Conservation (phyloP, 2,113 vertebrate genomes). For the Mesitornis unicolor region DNA sequence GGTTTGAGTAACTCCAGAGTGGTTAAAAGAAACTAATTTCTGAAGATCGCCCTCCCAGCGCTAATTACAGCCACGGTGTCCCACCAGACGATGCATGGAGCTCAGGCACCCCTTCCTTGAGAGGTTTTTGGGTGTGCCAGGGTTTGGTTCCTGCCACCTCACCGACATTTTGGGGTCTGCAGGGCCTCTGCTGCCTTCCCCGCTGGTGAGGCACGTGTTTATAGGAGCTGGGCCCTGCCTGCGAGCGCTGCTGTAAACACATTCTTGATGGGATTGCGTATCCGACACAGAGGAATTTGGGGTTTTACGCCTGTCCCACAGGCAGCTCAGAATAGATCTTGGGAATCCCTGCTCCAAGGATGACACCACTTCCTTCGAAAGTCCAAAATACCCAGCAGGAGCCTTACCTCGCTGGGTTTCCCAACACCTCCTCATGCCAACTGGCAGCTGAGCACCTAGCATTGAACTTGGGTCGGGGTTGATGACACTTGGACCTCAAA, state of each 20-base stretch:
- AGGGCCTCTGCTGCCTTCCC: not conserved
- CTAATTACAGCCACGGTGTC: not conserved
- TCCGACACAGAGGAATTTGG: not conserved
- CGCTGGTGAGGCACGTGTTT: not conserved
- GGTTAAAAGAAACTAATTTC: not conserved
- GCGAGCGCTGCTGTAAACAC: conserved; percentile 20
- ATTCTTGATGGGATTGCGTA: conserved; percentile 34
- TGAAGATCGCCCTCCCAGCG: not conserved
- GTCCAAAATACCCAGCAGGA: not conserved
- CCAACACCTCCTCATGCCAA: not conserved
- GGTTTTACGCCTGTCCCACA: not conserved
- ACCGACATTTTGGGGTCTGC: not conserved
- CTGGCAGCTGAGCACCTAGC: not conserved
- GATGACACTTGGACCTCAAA: not conserved
- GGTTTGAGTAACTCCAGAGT: not conserved
- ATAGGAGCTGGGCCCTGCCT: conserved; percentile 38
- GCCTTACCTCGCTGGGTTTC: not conserved
- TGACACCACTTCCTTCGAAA: not conserved
- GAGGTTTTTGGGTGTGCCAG: not conserved
- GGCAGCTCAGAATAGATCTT: not conserved
- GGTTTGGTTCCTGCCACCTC: not conserved
- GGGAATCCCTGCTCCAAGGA: conserved; percentile 19
- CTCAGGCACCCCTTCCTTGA: not conserved
- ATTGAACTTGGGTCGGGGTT: not conserved
- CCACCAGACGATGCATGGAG: not conserved